Evolutionary conservation across 1,140 invertebrate species (phyloP), one percentile per base, ranked within the genome.

Genomic region (Drepana arcuata): DNA sequence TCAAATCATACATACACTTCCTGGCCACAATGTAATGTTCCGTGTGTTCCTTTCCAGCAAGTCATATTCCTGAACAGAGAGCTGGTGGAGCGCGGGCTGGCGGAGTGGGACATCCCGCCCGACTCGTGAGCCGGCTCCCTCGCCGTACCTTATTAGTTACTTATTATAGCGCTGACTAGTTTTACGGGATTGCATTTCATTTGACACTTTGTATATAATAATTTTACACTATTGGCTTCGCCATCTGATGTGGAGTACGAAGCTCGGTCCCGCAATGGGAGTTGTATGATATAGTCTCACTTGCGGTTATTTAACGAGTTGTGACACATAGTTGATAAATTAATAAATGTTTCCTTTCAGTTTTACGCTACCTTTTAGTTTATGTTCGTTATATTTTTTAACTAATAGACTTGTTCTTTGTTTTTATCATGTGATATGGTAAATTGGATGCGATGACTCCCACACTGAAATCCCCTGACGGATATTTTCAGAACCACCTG

Each of bases 1-100:
- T n/a, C n/a, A n/a, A n/a, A n/a, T n/a, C n/a, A n/a, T n/a, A n/a
- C n/a, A n/a, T n/a, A n/a, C n/a, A n/a, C n/a, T n/a, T n/a, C n/a
- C n/a, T n/a, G 18, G 18, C 9, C 18, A 5, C 18, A 21, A 4
- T 5, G 18, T 21, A 21, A 9, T 4, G 9, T 21, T 9, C 18
- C 18, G 4, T 21, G 18, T 21, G 18, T 21, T 21, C 18, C 18
- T 21, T 87, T 85, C 15, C 83, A 90, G 88, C 86, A 88, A 78
- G 84, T 90, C 46, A 85, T 90, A 78, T 89, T 87, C 70, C 83
- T 91, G 42, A 91, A 91, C 70, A 80, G 87, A 68, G 88, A 89
- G 70, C 77, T 91, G 50, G 89, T 90, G 46, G 86, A 87, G 41
- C 84, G 87, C 73, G 89, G 90, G 41, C 83, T 86, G 57, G 90